Evolutionary conservation across 2,888 invertebrate genomes (phyloP).

Genomic region (Xanthorhoe spadicearia): DNA sequence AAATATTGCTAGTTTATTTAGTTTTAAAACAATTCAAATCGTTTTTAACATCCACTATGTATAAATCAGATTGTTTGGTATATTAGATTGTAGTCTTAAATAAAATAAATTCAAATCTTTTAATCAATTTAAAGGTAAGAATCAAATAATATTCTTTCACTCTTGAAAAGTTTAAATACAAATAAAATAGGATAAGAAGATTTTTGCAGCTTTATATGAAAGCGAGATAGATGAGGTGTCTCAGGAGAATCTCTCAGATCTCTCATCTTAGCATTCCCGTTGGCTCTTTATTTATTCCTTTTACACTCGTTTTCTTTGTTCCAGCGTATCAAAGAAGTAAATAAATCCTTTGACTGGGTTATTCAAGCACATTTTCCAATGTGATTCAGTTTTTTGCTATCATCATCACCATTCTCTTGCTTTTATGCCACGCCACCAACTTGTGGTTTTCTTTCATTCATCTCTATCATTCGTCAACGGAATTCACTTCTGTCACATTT

Average conservation of each 20-base stretch:
- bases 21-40: no score
- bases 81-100: no score
- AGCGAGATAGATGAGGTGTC: conserved; percentile 33
- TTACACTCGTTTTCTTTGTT: conserved; percentile 28
- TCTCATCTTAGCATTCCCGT: conserved; percentile 16
- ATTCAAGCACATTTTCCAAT: background rate
- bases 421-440: no score
- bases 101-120: no score
- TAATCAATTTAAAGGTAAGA: background rate
- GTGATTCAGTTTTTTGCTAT: background rate
- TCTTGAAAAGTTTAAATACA: conserved; percentile 17
- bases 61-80: no score
- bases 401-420: no score
- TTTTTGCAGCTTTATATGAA: conserved; percentile 24
- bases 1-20: no score
- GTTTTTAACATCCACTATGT: no score
- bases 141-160: background rate
- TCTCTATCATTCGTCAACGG: no score
- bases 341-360: conserved; percentile 23
- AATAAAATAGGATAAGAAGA: conserved; percentile 9
- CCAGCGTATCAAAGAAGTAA: conserved; percentile 27
- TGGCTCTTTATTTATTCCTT: conserved; percentile 34
- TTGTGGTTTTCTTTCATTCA: no score
- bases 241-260: conserved; percentile 28
- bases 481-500: no score